These are phyloP conservation scores for Rhea americana DNA, from an alignment of 2,113 vertebrate genomes.

Conservation along the genomic window DNA sequence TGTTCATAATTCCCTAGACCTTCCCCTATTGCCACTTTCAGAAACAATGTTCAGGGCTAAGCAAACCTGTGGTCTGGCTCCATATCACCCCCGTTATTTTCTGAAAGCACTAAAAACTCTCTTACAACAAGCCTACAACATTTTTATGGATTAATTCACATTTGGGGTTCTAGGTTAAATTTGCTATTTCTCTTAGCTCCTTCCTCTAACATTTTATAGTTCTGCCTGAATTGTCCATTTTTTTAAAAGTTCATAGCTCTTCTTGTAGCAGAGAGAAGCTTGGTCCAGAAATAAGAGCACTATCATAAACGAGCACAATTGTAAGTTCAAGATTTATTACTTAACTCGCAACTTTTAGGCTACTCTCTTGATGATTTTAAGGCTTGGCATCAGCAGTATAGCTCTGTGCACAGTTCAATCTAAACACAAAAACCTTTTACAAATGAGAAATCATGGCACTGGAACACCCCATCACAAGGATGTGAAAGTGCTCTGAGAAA, in stretches of 20 bases:
- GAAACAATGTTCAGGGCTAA: background rate
- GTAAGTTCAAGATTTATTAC: background rate
- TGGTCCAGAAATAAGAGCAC: background rate
- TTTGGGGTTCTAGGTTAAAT: background rate
- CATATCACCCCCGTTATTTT: background rate
- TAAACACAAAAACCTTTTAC: background rate
- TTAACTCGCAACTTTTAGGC: background rate
- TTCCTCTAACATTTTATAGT: background rate
- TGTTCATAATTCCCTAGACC: background rate
- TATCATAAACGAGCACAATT: background rate
- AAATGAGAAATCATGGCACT: background rate
- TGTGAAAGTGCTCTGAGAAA: background rate
- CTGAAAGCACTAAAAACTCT: background rate
- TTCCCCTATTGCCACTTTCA: background rate
- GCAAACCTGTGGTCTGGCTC: background rate
- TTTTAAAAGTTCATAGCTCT: background rate
- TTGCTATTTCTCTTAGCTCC: background rate
- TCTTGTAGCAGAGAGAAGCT: background rate
- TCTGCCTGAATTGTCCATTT: background rate
- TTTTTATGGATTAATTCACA: background rate
- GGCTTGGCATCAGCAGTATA: background rate
- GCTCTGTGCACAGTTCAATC: background rate
- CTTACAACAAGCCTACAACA: background rate
- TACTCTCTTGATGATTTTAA: background rate
- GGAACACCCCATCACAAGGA: background rate